Percentiles rank a stretch among this genome's conserved stretches.
These are phyloP conservation scores for Arremon brunneinucha DNA, from an alignment of 2,797 vertebrate genomes.

Conservation along the genomic window DNA sequence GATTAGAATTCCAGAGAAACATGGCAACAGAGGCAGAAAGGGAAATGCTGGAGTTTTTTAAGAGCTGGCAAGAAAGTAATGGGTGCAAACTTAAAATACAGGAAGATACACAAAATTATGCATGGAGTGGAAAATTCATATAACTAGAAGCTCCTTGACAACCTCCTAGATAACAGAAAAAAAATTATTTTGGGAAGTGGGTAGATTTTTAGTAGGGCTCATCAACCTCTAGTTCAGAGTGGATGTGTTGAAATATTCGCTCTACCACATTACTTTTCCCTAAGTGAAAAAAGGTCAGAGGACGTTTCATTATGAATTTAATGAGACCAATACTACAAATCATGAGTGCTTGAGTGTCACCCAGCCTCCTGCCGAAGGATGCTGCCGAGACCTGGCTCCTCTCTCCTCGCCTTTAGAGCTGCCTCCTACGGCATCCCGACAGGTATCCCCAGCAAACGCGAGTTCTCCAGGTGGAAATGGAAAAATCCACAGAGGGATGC, in stretches of 20 bases:
- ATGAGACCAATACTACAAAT: background rate
- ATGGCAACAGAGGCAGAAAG: background rate
- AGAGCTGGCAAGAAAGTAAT: constrained; percentile 40
- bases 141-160: constrained; percentile 69
- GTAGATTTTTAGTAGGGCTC: background rate
- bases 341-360: background rate
- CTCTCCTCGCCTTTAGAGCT: background rate
- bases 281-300: background rate
- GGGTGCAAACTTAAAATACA: constrained; percentile 67
- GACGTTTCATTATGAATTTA: background rate
- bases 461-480: background rate
- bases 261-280: background rate
- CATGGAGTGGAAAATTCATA: constrained; percentile 54
- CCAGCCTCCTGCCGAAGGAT: background rate
- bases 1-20: background rate
- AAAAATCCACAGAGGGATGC: background rate
- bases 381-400: background rate
- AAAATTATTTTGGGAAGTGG: constrained; percentile 39
- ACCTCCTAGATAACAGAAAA: constrained; percentile 50
- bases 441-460: background rate
- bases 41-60: constrained; percentile 38
- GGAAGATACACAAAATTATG: constrained; percentile 52
- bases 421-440: background rate
- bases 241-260: background rate
- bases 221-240: background rate